phyloP scores from a whole-genome alignment of 1,140 invertebrate genomes.

The Harlomillsia oculata region DNA sequence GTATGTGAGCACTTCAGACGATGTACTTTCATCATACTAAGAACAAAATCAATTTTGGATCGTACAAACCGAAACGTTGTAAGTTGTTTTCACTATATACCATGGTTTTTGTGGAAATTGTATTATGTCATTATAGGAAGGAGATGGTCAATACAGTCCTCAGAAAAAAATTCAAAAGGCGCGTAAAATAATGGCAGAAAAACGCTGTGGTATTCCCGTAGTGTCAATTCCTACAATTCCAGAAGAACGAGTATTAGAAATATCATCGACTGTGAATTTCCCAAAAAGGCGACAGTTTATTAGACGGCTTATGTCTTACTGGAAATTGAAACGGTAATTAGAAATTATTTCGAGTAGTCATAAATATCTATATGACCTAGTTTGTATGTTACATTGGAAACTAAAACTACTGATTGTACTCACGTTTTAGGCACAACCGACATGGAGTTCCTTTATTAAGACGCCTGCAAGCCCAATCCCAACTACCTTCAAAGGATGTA shows the following conservation, averaged over 20 bases:
- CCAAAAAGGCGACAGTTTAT: slow-evolving; percentile 76
- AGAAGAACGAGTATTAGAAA: slow-evolving; percentile 74
- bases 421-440: slow-evolving; percentile 59
- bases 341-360: neutral
- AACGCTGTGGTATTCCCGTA: slow-evolving; percentile 76
- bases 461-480: slow-evolving; percentile 57
- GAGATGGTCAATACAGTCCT: slow-evolving; percentile 7
- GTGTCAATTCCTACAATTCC: slow-evolving; percentile 91
- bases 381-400: neutral
- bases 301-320: slow-evolving; percentile 77
- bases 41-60: neutral
- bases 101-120: neutral
- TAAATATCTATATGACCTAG: neutral
- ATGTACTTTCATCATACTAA: no score
- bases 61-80: neutral
- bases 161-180: slow-evolving; percentile 65
- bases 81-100: neutral
- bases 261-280: slow-evolving; percentile 58
- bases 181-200: slow-evolving; percentile 66
- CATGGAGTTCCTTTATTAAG: slow-evolving; percentile 91
- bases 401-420: neutral
- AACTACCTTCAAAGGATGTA: slow-evolving; percentile 15
- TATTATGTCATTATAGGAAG: slow-evolving; percentile 7
- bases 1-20: neutral
- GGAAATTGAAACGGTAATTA: slow-evolving; percentile 68